Conservation (phyloP, 2,113 vertebrate species). For the Cottus gobio region DNA sequence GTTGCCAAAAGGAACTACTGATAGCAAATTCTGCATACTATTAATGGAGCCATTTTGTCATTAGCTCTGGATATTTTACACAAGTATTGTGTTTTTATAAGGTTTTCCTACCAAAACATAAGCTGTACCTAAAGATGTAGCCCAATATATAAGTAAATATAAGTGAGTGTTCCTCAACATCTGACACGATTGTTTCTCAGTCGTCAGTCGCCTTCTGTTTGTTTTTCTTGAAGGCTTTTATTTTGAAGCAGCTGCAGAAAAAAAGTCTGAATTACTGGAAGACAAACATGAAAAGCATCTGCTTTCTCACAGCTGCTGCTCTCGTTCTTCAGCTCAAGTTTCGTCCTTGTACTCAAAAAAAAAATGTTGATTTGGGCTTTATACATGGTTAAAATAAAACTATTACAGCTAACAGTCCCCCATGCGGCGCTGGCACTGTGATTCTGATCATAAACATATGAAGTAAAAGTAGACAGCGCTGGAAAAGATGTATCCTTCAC, state of each 20-base stretch:
- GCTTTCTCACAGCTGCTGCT: slow-evolving; percentile 57
- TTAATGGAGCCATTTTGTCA: not conserved
- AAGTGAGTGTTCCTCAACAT: not conserved
- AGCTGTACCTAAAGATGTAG: not conserved
- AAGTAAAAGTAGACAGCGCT: slow-evolving; percentile 10
- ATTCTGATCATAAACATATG: slow-evolving; percentile 7
- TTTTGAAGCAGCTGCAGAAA: slow-evolving; percentile 67
- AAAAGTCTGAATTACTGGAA: slow-evolving; percentile 50
- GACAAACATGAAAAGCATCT: slow-evolving; percentile 59
- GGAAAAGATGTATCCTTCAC: slow-evolving; percentile 8
- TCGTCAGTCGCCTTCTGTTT: slow-evolving; percentile 59
- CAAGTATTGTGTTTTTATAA: not conserved
- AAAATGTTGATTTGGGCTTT: not conserved
- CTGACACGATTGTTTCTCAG: slow-evolving; percentile 28
- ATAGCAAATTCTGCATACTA: not conserved
- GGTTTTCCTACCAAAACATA: not conserved
- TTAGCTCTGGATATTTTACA: not conserved
- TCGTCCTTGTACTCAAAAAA: not conserved
- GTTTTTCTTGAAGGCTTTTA: slow-evolving; percentile 52
- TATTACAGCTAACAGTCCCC: not conserved
- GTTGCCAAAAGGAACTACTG: not conserved
- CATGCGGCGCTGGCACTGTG: not conserved
- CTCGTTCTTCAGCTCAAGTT: slow-evolving; percentile 12
- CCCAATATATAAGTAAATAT: not conserved
- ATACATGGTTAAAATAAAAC: not conserved